phyloP scores from a whole-genome alignment of 2,113 vertebrate species.

The Cyprinodon variegatus region DNA sequence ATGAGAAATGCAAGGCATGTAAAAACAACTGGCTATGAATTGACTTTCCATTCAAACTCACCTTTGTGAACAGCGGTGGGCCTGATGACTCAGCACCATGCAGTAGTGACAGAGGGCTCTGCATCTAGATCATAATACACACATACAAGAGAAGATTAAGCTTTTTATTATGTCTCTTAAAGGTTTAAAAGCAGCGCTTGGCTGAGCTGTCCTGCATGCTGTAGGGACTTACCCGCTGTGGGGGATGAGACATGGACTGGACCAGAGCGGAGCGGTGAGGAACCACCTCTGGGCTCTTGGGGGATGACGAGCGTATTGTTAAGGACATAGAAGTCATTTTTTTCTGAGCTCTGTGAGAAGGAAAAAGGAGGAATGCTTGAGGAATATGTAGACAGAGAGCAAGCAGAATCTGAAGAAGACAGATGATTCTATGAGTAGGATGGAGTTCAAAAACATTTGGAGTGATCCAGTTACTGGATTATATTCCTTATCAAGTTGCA shows the following conservation, averaged over 20 bases:
- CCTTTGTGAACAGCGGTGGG: conserved; percentile 91
- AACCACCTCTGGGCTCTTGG: conserved; percentile 79
- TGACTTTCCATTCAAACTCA: conserved; percentile 44
- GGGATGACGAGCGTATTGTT: conserved; percentile 91
- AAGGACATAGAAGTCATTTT: conserved; percentile 95
- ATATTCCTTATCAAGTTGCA: neutral
- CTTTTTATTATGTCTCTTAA: neutral
- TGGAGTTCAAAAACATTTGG: conserved; percentile 43
- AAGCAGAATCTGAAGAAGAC: conserved; percentile 40
- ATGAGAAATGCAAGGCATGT: too few species aligned
- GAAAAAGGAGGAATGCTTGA: conserved; percentile 34
- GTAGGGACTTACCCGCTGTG: conserved; percentile 65
- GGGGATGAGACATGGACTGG: conserved; percentile 87
- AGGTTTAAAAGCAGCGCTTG: neutral
- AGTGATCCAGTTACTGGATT: neutral
- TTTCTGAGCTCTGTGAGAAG: conserved; percentile 86
- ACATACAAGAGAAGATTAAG: neutral
- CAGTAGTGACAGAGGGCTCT: conserved; percentile 86
- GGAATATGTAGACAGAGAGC: conserved; percentile 21
- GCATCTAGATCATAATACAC: conserved; percentile 78
- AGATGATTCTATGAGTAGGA: conserved; percentile 49
- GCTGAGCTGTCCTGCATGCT: neutral
- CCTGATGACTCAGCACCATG: conserved; percentile 78
- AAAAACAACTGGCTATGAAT: neutral
- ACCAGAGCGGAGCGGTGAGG: conserved; percentile 90